Base-by-base conservation (phyloP, 1,140 invertebrate genomes). In the Danaus plexippus region DNA sequence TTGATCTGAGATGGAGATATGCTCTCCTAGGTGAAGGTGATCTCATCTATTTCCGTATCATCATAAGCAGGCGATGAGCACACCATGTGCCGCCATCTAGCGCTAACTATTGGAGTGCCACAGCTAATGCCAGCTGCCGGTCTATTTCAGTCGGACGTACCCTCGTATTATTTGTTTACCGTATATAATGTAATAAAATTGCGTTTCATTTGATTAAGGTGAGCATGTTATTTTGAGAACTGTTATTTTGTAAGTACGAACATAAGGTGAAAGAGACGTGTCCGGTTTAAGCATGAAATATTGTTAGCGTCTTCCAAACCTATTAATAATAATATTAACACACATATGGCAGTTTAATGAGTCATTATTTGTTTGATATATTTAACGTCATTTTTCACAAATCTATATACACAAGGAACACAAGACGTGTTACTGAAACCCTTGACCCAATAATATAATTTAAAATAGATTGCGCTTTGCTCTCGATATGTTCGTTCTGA, bases 11-110 rank as follows among this genome's bases (percentile, higher is more conserved):
- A 32, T 32, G 7, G 22, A 32, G 22, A 32, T 32, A 32, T 32
- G 22, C 7, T 69, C 67, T 71, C 78, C 80, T 84, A 86, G 83
- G 80, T 86, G 83, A 86, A 86, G 83, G 83, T 86, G 75, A 86
- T 78, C 72, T 61, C 61, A 62, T 71, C 81, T 85, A 86, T 86
- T 86, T 83, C 65, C 63, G 79, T 78, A 74, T 80, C 22, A 32
- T 32, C 75, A 79, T 73, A 69, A 75, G 76, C 67, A 63, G 47
- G 49, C 51, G 49, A 56, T 48, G 53, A 63, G 63, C 57, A 58
- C 49, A 50, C 12, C 67, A 68, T 63, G 68, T 73, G 69, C 75
- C 77, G 81, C 83, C 83, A 86, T 82, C 83, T 86, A 83, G 69
- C 63, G 62, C 63, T 63, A 64, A 61, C 62, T 59, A 69, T 68